Conservation (phyloP, 2,113 vertebrate genomes). For the Agapornis roseicollis region DNA sequence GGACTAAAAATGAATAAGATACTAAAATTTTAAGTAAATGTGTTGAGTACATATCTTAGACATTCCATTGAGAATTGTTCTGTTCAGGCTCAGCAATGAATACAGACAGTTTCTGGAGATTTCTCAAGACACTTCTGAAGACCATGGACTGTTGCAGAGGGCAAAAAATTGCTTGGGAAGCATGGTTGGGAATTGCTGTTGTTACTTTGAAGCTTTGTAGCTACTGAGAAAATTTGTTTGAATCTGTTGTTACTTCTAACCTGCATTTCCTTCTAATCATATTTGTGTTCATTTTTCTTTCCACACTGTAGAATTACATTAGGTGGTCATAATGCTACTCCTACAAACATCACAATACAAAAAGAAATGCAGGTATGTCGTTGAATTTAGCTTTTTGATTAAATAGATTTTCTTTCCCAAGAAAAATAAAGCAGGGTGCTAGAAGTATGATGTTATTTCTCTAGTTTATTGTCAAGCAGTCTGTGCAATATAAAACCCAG, state of each 20-base stretch:
- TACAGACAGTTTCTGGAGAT: background rate
- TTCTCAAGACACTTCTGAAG: background rate
- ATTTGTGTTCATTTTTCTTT: background rate
- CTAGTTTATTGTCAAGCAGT: background rate
- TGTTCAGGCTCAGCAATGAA: background rate
- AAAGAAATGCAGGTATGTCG: background rate
- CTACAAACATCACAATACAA: background rate
- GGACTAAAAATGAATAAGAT: background rate
- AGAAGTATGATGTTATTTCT: background rate
- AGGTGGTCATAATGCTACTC: background rate
- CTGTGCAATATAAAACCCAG: background rate
- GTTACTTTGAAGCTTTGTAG: background rate
- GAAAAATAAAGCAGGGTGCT: background rate
- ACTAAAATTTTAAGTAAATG: background rate
- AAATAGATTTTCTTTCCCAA: background rate
- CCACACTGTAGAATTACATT: background rate
- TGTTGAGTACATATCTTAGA: background rate
- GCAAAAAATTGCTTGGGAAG: background rate
- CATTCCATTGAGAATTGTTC: background rate
- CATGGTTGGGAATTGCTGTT: background rate
- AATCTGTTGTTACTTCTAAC: background rate
- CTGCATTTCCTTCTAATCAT: background rate
- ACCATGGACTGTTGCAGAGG: background rate
- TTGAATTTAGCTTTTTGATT: background rate
- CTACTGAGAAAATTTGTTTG: background rate